A percentile compares a stretch with the other conserved stretches of the same genome.
phyloP scores from a whole-genome alignment of 2,113 vertebrate genomes.

The Thryonomys swinderianus region DNA sequence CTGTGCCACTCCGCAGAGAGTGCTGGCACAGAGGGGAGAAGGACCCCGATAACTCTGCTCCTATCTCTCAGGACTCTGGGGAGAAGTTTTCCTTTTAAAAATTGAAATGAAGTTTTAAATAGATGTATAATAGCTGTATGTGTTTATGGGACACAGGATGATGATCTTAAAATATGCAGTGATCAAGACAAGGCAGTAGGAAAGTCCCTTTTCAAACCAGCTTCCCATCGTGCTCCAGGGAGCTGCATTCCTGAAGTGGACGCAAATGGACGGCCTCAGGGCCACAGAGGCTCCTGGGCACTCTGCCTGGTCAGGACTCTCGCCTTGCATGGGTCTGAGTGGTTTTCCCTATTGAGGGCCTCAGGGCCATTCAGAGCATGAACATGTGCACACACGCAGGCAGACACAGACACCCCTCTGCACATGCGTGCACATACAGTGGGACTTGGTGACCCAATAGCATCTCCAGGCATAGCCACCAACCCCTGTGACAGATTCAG shows the following conservation, averaged over 20 bases:
- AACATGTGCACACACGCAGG: accelerated
- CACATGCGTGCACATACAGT: background rate
- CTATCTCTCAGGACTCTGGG: background rate
- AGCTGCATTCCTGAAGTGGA: background rate
- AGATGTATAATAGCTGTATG: no score
- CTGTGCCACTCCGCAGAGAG: background rate
- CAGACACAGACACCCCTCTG: accelerated
- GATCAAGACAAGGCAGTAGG: no score
- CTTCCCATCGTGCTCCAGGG: background rate
- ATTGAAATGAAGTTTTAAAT: background rate
- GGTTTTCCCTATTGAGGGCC: background rate
- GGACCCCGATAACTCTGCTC: background rate
- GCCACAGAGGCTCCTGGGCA: background rate
- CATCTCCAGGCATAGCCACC: background rate
- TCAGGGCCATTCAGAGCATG: background rate
- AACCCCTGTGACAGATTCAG: background rate
- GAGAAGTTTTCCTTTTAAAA: background rate
- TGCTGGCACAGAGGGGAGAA: accelerated
- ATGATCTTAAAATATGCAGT: no score
- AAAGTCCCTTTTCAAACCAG: background rate
- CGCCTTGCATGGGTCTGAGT: background rate
- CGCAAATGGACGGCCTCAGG: accelerated
- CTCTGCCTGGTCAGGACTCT: accelerated
- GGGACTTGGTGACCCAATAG: background rate
- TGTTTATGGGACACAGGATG: background rate